Conservation (phyloP, 2,888 invertebrate genomes). For the Hypsopygia costalis region DNA sequence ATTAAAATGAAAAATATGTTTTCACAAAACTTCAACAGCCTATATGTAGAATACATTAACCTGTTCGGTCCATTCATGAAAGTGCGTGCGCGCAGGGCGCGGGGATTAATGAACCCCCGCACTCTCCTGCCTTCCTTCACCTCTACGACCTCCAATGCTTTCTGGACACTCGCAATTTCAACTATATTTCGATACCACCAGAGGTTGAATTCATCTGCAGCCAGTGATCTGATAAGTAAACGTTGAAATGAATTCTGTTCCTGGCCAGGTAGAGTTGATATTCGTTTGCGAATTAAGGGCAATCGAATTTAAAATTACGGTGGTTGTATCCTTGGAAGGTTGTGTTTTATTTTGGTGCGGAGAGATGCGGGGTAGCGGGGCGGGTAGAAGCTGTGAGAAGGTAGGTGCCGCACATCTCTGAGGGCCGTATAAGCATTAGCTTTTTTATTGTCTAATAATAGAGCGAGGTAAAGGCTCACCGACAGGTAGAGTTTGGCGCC, state of each 20-base stretch:
- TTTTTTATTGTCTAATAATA: constrained; percentile 79
- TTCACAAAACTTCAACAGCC: constrained; percentile 37
- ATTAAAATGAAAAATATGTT: too few species aligned
- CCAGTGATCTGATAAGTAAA: constrained; percentile 3
- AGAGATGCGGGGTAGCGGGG: constrained; percentile 33
- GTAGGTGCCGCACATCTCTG: constrained; percentile 50
- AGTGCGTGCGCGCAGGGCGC: constrained; percentile 80
- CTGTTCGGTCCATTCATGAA: constrained; percentile 80
- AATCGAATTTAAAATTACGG: constrained; percentile 63
- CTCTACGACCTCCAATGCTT: constrained; percentile 43
- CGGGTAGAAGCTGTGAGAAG: constrained; percentile 66
- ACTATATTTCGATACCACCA: constrained; percentile 28
- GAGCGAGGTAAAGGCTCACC: constrained; percentile 68
- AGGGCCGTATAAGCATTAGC: constrained; percentile 65
- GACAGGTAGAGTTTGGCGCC: constrained; percentile 76
- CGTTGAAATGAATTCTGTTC: background rate
- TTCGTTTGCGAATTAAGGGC: constrained; percentile 34
- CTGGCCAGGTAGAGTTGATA: constrained; percentile 29
- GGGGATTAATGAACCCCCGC: constrained; percentile 78
- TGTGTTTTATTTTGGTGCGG: constrained; percentile 66
- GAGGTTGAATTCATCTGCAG: constrained; percentile 27
- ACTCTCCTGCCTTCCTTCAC: constrained; percentile 51
- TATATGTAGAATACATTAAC: constrained; percentile 72
- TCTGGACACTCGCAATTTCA: constrained; percentile 24
- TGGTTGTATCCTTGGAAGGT: constrained; percentile 79